Evolutionary conservation across 2,113 vertebrate species (phyloP).

Genomic region (Triplophysa rosa): DNA sequence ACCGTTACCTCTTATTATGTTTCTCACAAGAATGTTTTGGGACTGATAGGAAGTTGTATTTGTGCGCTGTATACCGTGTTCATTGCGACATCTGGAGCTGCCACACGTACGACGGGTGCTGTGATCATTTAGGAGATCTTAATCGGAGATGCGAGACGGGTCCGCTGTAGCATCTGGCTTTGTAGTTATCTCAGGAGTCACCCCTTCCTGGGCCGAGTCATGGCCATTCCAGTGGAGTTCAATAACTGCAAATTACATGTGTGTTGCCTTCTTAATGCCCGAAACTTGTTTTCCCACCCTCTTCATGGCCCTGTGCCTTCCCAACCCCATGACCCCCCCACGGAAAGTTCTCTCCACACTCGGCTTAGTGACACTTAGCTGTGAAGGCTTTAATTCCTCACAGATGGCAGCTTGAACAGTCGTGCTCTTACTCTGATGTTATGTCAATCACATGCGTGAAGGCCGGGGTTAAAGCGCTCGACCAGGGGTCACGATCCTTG

Average conservation of each 20-base stretch:
- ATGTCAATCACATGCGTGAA: slow-evolving; percentile 53
- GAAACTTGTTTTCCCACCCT: slow-evolving; percentile 40
- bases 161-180: slow-evolving; percentile 41
- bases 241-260: slow-evolving; percentile 48
- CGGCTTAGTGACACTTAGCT: slow-evolving; percentile 18
- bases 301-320: neutral
- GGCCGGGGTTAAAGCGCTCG: slow-evolving; percentile 24
- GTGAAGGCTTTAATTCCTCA: slow-evolving; percentile 48
- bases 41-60: slow-evolving; percentile 19
- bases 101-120: slow-evolving; percentile 32
- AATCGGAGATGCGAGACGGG: slow-evolving; percentile 40
- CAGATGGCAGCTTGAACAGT: slow-evolving; percentile 48
- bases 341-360: slow-evolving; percentile 39
- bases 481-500: slow-evolving; percentile 28
- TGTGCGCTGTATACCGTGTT: neutral
- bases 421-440: slow-evolving; percentile 44
- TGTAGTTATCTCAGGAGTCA: slow-evolving; percentile 45
- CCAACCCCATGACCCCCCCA: slow-evolving; percentile 14
- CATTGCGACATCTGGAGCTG: slow-evolving; percentile 53
- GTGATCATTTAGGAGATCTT: slow-evolving; percentile 49
- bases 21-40: slow-evolving; percentile 40
- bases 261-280: neutral
- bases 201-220: slow-evolving; percentile 44
- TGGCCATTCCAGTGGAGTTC: slow-evolving; percentile 18
- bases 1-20: slow-evolving; percentile 51